Evolutionary conservation across 2,888 invertebrate species (phyloP).

Genomic region (Hemaris fuciformis): DNA sequence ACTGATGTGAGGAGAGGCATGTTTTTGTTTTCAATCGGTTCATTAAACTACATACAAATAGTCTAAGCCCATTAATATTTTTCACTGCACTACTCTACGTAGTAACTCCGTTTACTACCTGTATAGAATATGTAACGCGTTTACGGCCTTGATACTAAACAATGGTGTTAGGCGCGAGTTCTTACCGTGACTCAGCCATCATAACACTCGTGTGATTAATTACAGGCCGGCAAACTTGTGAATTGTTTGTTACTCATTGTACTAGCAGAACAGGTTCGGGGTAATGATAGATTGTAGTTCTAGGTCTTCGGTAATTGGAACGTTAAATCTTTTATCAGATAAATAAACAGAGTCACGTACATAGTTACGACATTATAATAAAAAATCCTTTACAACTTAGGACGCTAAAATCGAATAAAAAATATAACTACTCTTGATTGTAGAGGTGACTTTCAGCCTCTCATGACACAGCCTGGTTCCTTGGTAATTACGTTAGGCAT

Average conservation of each 20-base stretch:
- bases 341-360: too few species aligned
- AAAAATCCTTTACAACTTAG: too few species aligned
- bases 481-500: too few species aligned
- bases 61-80: too few species aligned
- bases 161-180: neutral
- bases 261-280: neutral
- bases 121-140: neutral
- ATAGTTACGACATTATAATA: too few species aligned
- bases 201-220: neutral
- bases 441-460: too few species aligned
- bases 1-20: too few species aligned
- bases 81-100: neutral
- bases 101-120: neutral
- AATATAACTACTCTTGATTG: too few species aligned
- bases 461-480: too few species aligned
- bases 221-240: neutral
- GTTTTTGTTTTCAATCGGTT: too few species aligned
- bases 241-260: neutral
- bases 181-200: neutral
- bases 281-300: neutral
- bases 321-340: neutral
- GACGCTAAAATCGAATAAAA: too few species aligned
- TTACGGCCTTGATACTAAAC: neutral
- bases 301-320: neutral
- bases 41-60: too few species aligned